These are phyloP conservation scores for Caenorhabditis virilis DNA, from an alignment of 2,888 invertebrate genomes.

Conservation along the genomic window DNA sequence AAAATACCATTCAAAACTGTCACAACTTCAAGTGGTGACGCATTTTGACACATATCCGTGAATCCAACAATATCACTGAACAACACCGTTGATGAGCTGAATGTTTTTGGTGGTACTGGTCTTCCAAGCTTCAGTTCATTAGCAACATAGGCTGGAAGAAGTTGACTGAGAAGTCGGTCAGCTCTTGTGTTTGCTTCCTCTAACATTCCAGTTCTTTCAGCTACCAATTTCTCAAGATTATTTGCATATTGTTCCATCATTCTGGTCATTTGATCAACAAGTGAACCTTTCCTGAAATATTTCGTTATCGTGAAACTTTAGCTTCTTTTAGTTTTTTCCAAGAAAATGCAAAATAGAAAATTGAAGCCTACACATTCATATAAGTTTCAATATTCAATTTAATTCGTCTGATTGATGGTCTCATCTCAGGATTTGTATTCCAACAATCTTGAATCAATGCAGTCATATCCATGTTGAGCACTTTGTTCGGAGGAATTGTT, in stretches of 20 bases:
- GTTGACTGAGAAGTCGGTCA: conserved; percentile 61
- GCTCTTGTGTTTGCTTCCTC: conserved; percentile 66
- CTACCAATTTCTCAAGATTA: conserved; percentile 66
- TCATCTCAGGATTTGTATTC: conserved; percentile 57
- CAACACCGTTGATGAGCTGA: conserved; percentile 59
- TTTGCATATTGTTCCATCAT: conserved; percentile 64
- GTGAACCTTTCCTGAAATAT: conserved; percentile 59
- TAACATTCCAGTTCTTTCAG: conserved; percentile 67
- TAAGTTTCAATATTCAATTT: conserved; percentile 61
- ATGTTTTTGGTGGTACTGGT: conserved; percentile 63
- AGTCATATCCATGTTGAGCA: conserved; percentile 47
- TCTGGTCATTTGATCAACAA: conserved; percentile 68
- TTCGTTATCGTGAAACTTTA: no score
- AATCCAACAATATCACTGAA: conserved; percentile 66
- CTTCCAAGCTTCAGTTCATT: conserved; percentile 64
- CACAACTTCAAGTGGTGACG: conserved; percentile 62
- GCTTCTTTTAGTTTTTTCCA: conserved; percentile 4
- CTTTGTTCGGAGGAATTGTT: conserved; percentile 57
- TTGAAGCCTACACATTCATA: conserved; percentile 46
- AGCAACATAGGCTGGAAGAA: conserved; percentile 63
- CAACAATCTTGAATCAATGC: conserved; percentile 56
- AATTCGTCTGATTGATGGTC: conserved; percentile 58
- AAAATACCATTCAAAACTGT: conserved; percentile 63
- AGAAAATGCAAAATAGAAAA: background rate
- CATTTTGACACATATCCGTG: conserved; percentile 59